Percentiles rank a stretch among this genome's conserved stretches.
phyloP scores from a whole-genome alignment of 2,888 invertebrate species.

The Coleophora deauratella region DNA sequence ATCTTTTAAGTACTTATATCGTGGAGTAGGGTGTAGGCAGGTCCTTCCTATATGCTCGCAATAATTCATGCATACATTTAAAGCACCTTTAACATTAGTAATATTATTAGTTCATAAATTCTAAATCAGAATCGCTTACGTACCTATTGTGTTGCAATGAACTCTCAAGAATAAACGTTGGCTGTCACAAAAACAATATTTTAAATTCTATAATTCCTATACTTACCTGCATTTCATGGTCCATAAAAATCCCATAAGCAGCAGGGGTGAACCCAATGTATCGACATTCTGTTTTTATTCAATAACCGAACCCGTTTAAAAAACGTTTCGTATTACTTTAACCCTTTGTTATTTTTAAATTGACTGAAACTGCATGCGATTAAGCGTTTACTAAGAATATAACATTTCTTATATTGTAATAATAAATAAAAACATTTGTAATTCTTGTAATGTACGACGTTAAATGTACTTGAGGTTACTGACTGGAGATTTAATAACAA shows the following conservation, averaged over 20 bases:
- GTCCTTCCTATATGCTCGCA: too few species aligned
- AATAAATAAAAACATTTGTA: constrained; percentile 3
- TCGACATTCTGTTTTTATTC: constrained; percentile 53
- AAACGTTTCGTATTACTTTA: constrained; percentile 40
- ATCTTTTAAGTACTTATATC: too few species aligned
- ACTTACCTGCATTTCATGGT: constrained; percentile 52
- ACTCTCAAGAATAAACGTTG: too few species aligned
- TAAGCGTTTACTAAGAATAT: constrained; percentile 13
- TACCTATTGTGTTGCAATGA: too few species aligned
- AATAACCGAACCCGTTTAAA: constrained; percentile 45
- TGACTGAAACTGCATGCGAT: constrained; percentile 39
- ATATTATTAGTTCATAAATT: too few species aligned
- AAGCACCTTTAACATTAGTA: too few species aligned
- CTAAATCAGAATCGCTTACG: too few species aligned
- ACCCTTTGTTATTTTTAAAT: constrained; percentile 55
- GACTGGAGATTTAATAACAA: background rate
- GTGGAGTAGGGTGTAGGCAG: too few species aligned
- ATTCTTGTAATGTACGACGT: background rate
- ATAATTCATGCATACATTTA: too few species aligned
- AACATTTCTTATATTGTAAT: constrained; percentile 4
- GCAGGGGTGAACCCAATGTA: constrained; percentile 37
- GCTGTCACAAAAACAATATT: constrained; percentile 17
- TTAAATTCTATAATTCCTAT: constrained; percentile 33
- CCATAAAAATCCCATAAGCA: constrained; percentile 49
- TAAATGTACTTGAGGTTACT: background rate